Base-by-base conservation (phyloP, 2,888 invertebrate genomes). In the Osmoderma eremita region DNA sequence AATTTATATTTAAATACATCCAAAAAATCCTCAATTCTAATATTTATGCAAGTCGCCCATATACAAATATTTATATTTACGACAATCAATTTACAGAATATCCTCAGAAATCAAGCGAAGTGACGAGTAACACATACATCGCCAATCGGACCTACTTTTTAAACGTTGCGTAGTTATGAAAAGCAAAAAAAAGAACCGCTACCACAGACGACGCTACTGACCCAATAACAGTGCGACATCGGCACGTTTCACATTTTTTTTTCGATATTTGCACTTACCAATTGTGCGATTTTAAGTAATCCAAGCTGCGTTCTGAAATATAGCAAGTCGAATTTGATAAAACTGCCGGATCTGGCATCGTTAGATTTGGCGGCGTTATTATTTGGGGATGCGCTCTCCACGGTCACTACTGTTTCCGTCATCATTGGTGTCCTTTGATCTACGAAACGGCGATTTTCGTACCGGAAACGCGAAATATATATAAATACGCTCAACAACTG, bases 251-350 rank as follows among this genome's bases (percentile, higher is more conserved):
- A 10, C 30, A 10, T 38, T 17, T 41, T 10, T 13, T 36, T 36
- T 53, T 18, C 10, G 17, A 38, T 13, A 30, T 30, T 6, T 30
- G 2, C 67, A 84, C 92, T 91, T 83, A 95, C 95, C 86, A 94
- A 83, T 85, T 95, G 88, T 17, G 89, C 84, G 70, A 95, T 82
- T 86, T 95, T 95, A 72, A 94, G 79, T 76, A 93, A 85, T 74
- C 95, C 95, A 64, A 94, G 93, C 77, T 90, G 85, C 50, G 92
- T 91, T 83, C 86, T 89, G 84, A 93, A 94, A 82, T 95, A 94
- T 78, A 88, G 88, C 74, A 90, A 77, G 84, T 95, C 93, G 77
- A 93, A 83, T 83, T 88, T 88, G 77, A 93, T 86, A 88, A 91
- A 91, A 72, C 56, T 22, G 22, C 71, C 72, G 15, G 70, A 70